Conservation (phyloP, 2,797 vertebrate species). For the Rhodeus uyekii region DNA sequence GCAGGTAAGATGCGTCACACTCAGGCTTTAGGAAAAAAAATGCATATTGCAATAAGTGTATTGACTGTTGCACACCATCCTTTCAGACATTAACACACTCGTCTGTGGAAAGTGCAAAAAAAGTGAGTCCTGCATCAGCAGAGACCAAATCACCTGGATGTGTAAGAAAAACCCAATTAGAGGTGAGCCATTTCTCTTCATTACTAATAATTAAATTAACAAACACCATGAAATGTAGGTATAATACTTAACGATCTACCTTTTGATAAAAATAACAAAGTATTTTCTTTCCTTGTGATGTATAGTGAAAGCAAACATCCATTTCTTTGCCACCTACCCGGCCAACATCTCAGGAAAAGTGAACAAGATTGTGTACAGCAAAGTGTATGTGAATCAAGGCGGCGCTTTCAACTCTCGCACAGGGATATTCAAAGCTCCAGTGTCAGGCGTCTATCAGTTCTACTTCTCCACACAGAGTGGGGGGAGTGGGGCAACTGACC, state of each 20-base stretch:
- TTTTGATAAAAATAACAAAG: not conserved
- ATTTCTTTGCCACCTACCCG: constrained; percentile 64
- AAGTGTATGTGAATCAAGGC: constrained; percentile 63
- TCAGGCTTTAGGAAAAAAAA: not conserved
- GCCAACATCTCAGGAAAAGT: constrained; percentile 58
- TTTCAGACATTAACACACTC: constrained; percentile 65
- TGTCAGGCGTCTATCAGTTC: constrained; percentile 59
- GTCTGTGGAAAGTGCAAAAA: constrained; percentile 61
- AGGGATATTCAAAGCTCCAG: constrained; percentile 54
- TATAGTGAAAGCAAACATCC: constrained; percentile 51
- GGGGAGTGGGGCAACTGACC: constrained; percentile 34
- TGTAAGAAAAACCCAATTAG: constrained; percentile 53
- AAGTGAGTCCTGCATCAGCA: constrained; percentile 62
- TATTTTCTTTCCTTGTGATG: not conserved
- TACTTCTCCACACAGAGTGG: constrained; percentile 58
- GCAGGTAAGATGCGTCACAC: constrained; percentile 12
- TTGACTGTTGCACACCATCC: not conserved
- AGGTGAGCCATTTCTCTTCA: constrained; percentile 41
- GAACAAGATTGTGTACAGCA: constrained; percentile 61
- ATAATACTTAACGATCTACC: not conserved
- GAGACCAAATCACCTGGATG: constrained; percentile 65
- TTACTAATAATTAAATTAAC: not conserved
- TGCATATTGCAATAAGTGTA: not conserved
- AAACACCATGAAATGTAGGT: not conserved
- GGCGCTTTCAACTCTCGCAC: constrained; percentile 48